Evolutionary conservation across 1,140 invertebrate genomes (phyloP).

Genomic region (Bombyx mandarina): DNA sequence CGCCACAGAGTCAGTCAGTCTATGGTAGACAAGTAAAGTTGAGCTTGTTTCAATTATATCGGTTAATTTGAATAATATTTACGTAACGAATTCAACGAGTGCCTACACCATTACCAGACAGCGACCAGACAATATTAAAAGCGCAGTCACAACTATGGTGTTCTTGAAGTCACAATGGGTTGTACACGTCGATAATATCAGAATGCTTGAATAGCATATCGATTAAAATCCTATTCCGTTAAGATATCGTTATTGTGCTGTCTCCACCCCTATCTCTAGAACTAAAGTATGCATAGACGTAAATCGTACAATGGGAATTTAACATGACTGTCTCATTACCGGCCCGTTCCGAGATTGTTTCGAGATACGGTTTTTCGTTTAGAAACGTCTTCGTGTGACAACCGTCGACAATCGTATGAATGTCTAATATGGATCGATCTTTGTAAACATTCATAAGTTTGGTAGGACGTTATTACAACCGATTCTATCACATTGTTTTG

Average conservation of each 20-base stretch:
- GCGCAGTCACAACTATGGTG: slow-evolving; percentile 33
- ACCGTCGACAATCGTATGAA: too few relatives aligned
- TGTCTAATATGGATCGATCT: too few relatives aligned
- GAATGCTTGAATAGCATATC: slow-evolving; percentile 46
- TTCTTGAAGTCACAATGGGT: slow-evolving; percentile 28
- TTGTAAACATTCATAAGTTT: too few relatives aligned
- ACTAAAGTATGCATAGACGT: slow-evolving; percentile 40
- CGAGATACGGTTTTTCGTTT: slow-evolving; percentile 5
- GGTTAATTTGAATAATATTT: too few relatives aligned
- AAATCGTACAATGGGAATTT: slow-evolving; percentile 46
- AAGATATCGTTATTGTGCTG: slow-evolving; percentile 59
- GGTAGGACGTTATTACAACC: too few relatives aligned
- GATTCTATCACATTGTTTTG: too few relatives aligned
- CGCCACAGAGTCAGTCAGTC: too few relatives aligned
- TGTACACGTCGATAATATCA: slow-evolving; percentile 52
- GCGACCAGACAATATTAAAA: slow-evolving; percentile 18
- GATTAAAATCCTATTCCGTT: slow-evolving; percentile 30
- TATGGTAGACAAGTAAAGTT: too few relatives aligned
- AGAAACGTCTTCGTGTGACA: too few relatives aligned
- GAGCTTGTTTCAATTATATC: too few relatives aligned
- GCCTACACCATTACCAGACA: too few relatives aligned
- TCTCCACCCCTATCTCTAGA: slow-evolving; percentile 40
- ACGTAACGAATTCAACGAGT: too few relatives aligned
- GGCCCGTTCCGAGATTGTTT: slow-evolving; percentile 32
- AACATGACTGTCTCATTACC: slow-evolving; percentile 32